These are phyloP conservation scores for Furcula furcula DNA, from an alignment of 2,888 invertebrate species.

Conservation along the genomic window DNA sequence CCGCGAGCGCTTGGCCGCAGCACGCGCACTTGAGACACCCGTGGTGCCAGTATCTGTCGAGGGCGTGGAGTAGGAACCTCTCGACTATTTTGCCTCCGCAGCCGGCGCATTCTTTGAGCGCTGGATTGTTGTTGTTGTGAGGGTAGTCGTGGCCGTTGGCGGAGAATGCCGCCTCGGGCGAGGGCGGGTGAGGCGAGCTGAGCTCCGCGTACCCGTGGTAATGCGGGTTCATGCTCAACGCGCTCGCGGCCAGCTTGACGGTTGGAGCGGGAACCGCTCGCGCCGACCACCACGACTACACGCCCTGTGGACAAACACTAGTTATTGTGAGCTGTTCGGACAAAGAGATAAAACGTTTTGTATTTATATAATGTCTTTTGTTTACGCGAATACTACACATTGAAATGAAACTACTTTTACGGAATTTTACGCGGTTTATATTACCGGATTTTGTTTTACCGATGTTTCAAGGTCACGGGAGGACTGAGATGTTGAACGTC, in stretches of 20 bases:
- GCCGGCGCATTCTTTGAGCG: constrained; percentile 92
- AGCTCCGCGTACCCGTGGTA: constrained; percentile 93
- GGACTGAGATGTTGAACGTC: too few relatives aligned
- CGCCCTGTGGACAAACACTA: constrained; percentile 62
- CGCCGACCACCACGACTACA: constrained; percentile 75
- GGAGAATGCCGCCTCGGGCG: constrained; percentile 87
- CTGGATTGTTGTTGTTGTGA: constrained; percentile 82
- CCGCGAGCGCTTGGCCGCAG: constrained; percentile 94
- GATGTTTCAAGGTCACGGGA: too few relatives aligned
- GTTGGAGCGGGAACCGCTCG: constrained; percentile 81
- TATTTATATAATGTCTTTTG: too few relatives aligned
- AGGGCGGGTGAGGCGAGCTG: constrained; percentile 89
- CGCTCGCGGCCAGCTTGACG: constrained; percentile 94
- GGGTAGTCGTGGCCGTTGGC: constrained; percentile 83
- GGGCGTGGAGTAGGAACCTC: constrained; percentile 94
- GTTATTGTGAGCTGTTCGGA: constrained; percentile 25
- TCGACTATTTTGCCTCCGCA: constrained; percentile 96
- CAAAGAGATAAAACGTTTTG: too few relatives aligned
- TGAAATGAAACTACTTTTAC: too few relatives aligned
- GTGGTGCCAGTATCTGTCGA: constrained; percentile 98
- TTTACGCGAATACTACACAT: too few relatives aligned
- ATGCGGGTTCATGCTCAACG: constrained; percentile 95
- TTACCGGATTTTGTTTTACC: too few relatives aligned
- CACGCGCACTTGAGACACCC: constrained; percentile 96
- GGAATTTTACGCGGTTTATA: too few relatives aligned